Base-by-base conservation (phyloP, 2,888 invertebrate species). In the Venusia cambrica region DNA sequence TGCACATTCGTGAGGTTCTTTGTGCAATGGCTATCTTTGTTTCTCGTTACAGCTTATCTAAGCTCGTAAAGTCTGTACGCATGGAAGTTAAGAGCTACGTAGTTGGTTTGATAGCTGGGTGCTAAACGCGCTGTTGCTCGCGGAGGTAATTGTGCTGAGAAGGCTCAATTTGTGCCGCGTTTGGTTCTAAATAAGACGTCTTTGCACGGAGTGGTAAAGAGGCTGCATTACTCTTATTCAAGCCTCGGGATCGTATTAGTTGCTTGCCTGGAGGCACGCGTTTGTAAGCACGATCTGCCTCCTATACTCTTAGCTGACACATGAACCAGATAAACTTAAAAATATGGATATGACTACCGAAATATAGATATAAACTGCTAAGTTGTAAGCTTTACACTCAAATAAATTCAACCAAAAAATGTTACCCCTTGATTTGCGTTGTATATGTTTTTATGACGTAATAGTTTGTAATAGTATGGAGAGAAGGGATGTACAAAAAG, bases 161-260 rank as follows among this genome's bases (percentile, higher is more conserved):
- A 73, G 74, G 77, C 67, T 73, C 83, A 83, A 84, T 85, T 85
- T 83, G 63, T 71, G 60, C 70, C 73, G 69, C 65, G 69, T 78
- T 77, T 75, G 74, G 70, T 49, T 64, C 74, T 84, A 80, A 85
- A 83, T 85, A 83, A 85, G 85, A 85, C 80, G 83, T 85, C 78
- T 73, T 59, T 66, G 66, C 64, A 69, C 66, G 58, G 72, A 67
- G 71, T 67, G 70, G 75, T 79, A 77, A 81, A 83, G 78, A 80
- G 76, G 73, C 67, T 62, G 72, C 74, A 80, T 83, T 83, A 39
- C 75, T 77, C 77, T 78, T 72, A 78, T 80, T 73, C 74, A 64
- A 62, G 80, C 81, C 76, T 54, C 57, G 55, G 74, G 81, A 69
- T 58, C 48, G 57, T 64, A 84, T 84, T 81, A 84, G 68, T 73